Evolutionary conservation across 2,797 vertebrate species (phyloP).

Genomic region (Catamblyrhynchus diadema): DNA sequence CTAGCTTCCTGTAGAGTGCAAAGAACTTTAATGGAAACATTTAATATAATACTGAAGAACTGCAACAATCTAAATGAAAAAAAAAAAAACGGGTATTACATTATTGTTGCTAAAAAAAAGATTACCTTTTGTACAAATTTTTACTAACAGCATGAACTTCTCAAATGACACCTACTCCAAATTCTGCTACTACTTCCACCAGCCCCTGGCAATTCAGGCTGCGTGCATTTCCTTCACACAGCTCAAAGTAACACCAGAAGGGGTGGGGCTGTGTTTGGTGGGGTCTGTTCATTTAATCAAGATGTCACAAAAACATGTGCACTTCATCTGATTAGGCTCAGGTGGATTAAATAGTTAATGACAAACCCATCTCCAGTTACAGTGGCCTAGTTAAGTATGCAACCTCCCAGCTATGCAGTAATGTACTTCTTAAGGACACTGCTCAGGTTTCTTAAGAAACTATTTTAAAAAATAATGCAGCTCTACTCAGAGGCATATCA

Average conservation of each 20-base stretch:
- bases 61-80: not conserved
- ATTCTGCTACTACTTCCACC: not conserved
- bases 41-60: not conserved
- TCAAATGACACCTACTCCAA: not conserved
- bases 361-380: not conserved
- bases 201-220: not conserved
- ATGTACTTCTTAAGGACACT: not conserved
- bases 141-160: not conserved
- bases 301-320: not conserved
- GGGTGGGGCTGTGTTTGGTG: not conserved
- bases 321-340: not conserved
- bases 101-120: not conserved
- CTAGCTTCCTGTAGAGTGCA: not conserved
- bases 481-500: not conserved
- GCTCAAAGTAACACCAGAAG: not conserved
- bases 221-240: fast-evolving
- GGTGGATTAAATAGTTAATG: not conserved
- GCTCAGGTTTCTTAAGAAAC: not conserved
- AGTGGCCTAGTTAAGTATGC: not conserved
- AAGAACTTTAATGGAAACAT: not conserved
- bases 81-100: not conserved
- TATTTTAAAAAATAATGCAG: not conserved
- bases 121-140: not conserved
- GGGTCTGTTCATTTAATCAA: not conserved
- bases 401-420: not conserved